Evolutionary conservation across 1,140 invertebrate genomes (phyloP).

Genomic region (Rhagoletis zephyria): DNA sequence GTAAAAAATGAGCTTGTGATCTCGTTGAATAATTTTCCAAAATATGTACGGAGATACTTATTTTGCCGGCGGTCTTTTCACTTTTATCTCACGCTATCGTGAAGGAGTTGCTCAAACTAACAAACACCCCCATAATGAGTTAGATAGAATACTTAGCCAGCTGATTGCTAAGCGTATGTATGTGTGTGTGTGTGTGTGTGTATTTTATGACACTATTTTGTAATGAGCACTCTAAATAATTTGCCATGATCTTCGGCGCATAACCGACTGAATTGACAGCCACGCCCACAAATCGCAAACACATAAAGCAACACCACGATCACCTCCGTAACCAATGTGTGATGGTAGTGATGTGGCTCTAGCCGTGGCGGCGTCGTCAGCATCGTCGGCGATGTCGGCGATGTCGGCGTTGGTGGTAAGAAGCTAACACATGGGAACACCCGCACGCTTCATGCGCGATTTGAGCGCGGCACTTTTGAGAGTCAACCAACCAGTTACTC

Average conservation of each 20-base stretch:
- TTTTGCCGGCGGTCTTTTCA: conserved; percentile 39
- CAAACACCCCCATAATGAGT: neutral
- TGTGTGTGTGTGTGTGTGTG: neutral
- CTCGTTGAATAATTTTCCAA: conserved; percentile 64
- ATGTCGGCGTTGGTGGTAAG: neutral
- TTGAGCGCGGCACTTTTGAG: conserved; percentile 60
- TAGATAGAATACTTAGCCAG: neutral
- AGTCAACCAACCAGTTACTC: conserved; percentile 32
- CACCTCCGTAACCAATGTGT: too few relatives aligned
- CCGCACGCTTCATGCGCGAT: conserved; percentile 68
- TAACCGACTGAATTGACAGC: conserved; percentile 39
- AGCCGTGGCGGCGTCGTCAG: neutral
- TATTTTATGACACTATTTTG: conserved; percentile 60
- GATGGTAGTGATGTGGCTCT: too few relatives aligned
- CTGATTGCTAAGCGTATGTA: neutral
- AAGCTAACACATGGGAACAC: conserved; percentile 17
- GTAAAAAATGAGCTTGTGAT: conserved; percentile 68
- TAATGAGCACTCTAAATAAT: conserved; percentile 71
- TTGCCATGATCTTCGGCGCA: conserved; percentile 61
- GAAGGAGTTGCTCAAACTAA: conserved; percentile 9
- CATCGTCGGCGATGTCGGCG: neutral
- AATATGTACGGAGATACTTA: neutral
- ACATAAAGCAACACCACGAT: neutral
- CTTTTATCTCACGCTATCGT: conserved; percentile 29
- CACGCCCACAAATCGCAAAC: conserved; percentile 44